Evolutionary conservation across 1,140 invertebrate genomes (phyloP).

Genomic region (Bombus ignitus): DNA sequence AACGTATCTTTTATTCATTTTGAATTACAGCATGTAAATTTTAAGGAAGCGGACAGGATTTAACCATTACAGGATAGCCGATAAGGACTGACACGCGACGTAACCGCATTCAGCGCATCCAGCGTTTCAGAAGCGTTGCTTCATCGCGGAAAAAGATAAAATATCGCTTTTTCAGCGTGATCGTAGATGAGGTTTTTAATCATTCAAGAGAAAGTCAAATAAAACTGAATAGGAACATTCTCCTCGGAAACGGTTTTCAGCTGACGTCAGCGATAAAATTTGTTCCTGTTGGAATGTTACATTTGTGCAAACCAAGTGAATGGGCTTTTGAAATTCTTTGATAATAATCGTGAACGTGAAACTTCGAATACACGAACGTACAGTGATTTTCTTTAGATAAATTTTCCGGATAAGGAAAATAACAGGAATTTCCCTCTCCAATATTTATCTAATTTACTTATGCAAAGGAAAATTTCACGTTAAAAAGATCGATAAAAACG

Average conservation of each 20-base stretch:
- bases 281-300: too few relatives aligned
- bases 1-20: too few relatives aligned
- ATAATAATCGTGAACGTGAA: neutral
- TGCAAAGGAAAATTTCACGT: too few relatives aligned
- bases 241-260: neutral
- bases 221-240: neutral
- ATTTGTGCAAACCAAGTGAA: neutral
- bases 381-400: neutral
- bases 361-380: neutral
- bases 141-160: neutral
- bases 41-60: too few relatives aligned
- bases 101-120: too few relatives aligned
- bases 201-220: neutral
- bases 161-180: neutral
- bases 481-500: too few relatives aligned
- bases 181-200: neutral
- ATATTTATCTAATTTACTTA: too few relatives aligned
- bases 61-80: too few relatives aligned
- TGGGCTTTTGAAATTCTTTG: neutral
- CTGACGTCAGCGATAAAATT: too few relatives aligned
- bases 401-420: neutral
- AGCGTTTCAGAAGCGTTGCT: neutral
- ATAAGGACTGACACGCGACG: too few relatives aligned
- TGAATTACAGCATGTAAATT: too few relatives aligned
- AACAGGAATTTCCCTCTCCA: too few relatives aligned